Evolutionary conservation across 2,797 vertebrate genomes (phyloP), one percentile per base, ranked within the genome.

Genomic region (Peromyscus attwateri): DNA sequence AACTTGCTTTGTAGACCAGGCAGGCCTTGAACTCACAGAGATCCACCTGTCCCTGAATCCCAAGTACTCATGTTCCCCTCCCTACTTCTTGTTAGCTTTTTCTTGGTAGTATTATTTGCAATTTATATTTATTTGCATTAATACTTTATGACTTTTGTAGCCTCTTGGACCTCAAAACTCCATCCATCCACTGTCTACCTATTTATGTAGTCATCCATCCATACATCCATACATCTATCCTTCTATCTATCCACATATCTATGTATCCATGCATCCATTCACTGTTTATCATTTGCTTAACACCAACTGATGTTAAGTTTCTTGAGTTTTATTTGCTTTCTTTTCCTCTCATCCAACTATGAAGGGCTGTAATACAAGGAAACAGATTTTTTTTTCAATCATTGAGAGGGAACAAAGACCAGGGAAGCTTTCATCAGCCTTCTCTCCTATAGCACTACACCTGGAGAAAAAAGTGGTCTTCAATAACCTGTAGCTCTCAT

Each of bases 281-380:
- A n/a, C 9, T 55, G 27, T 40, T 71, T 25, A 55, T 25, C 2
- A 40, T 55, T 64, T n/a, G 34, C 79, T 83, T 40, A 79, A 89
- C 4, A 66, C 46, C 16, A 87, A 31, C 16, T 49, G 52, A 68
- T 70, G 34, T 87, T 66, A 31, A 81, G 23, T 21, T 21, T 88
- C 27, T 90, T 89, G 17, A 40, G 10, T 84, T 75, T 87, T 40
- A 70, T 16, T 84, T 94, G 80, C 37, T 95, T 68, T 40, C 57
- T 27, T 82, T 77, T 60, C n/a, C 14, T 37, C 29, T 94, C 3
- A 4, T 92, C 31, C n/a, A 88, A 40, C 5, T n/a, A 31, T 77
- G 76, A 79, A 94, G 31, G 3, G 1, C 55, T 88, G 83, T 80
- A 57, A 40, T 66, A 37, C 9, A 29, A 70, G 10, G 13, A 73